A percentile compares a stretch with the other conserved stretches of the same genome.
Evolutionary conservation across 64 coral and sea anemone species (phyloP).

Genomic region (Catalaphyllia jardinei): DNA sequence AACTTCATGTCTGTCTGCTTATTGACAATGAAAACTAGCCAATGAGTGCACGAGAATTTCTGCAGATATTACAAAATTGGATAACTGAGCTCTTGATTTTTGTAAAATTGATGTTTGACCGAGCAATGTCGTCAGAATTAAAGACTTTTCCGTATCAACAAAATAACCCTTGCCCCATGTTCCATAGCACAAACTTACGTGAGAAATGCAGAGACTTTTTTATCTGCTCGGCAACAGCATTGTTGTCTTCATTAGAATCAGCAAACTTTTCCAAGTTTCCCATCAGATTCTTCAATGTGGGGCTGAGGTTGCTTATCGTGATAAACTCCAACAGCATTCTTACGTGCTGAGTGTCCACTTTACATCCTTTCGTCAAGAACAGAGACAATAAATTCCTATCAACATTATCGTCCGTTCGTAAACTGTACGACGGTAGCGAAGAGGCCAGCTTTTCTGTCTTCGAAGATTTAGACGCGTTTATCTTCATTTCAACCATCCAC

Average conservation of each 20-base stretch:
- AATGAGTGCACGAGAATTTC: too few species aligned
- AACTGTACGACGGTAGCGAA: slow-evolving; percentile 4
- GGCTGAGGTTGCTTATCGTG: not conserved
- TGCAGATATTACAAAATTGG: too few species aligned
- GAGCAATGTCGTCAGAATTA: too few species aligned
- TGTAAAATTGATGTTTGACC: too few species aligned
- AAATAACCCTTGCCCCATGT: too few species aligned
- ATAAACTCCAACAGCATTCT: slow-evolving; percentile 1
- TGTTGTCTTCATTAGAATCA: not conserved
- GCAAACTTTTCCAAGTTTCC: slow-evolving; percentile 6
- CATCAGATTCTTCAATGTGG: not conserved
- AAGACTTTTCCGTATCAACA: too few species aligned
- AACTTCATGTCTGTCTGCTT: too few species aligned
- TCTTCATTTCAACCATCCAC: not conserved
- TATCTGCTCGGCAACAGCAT: not conserved
- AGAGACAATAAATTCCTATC: not conserved
- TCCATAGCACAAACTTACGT: not conserved
- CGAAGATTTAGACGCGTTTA: not conserved
- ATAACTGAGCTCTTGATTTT: too few species aligned
- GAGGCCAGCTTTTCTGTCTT: not conserved
- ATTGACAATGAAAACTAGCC: too few species aligned
- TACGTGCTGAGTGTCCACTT: not conserved
- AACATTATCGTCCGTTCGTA: not conserved
- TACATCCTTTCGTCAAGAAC: not conserved
- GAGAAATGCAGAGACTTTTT: not conserved